phyloP scores from a whole-genome alignment of 92 coral and sea anemone species.

The Epizoanthus stellaris region DNA sequence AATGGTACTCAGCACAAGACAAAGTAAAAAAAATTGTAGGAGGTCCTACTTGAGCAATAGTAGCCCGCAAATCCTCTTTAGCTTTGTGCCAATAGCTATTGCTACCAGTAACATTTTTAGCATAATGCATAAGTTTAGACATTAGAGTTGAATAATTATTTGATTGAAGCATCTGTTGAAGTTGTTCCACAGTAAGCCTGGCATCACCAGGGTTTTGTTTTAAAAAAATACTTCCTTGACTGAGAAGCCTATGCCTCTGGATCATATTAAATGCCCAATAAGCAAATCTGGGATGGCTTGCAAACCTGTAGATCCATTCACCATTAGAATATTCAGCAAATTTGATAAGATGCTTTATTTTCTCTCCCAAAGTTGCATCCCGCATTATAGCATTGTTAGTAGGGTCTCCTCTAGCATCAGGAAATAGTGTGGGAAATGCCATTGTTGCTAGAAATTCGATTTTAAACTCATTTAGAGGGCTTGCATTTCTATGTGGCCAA shows the following conservation, averaged over 20 bases:
- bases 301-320: conserved; percentile 62
- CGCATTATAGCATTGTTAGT: conserved; percentile 50
- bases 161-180: conserved; percentile 50
- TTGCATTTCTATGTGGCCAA: conserved; percentile 32
- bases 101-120: too few species aligned
- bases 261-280: conserved; percentile 66
- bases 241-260: conserved; percentile 53
- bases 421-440: conserved; percentile 64
- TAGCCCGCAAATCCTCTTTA: conserved; percentile 60
- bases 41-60: conserved; percentile 63
- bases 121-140: too few species aligned
- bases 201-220: conserved; percentile 37
- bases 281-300: conserved; percentile 67
- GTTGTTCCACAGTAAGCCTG: conserved; percentile 46
- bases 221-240: conserved; percentile 33
- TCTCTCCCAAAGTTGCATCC: conserved; percentile 47
- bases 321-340: conserved; percentile 60
- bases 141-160: too few species aligned
- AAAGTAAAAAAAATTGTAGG: too few species aligned
- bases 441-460: conserved; percentile 51
- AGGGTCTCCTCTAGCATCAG: conserved; percentile 57
- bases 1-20: too few species aligned
- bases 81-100: conserved; percentile 63
- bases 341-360: conserved; percentile 54
- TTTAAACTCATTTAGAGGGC: conserved; percentile 46